These are phyloP conservation scores for Papio anubis DNA, from an alignment of 2,113 vertebrate genomes.

Conservation along the genomic window DNA sequence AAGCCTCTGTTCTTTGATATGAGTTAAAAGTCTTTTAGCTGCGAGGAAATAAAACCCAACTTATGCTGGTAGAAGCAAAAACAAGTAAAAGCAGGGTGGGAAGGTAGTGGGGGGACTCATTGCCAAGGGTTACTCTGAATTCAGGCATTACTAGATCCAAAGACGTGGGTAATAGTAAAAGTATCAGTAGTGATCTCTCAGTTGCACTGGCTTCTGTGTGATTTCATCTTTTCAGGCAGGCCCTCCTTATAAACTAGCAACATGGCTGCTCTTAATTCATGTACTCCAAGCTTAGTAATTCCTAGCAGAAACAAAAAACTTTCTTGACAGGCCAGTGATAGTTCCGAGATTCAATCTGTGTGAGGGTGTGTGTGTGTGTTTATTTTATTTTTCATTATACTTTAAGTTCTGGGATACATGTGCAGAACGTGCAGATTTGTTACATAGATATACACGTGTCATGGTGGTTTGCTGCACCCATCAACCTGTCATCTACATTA, in stretches of 20 bases:
- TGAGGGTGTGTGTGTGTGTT: too few species aligned
- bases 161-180: background rate
- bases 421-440: too few species aligned
- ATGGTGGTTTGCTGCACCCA: too few species aligned
- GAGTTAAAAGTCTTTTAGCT: background rate
- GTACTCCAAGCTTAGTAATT: background rate
- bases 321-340: background rate
- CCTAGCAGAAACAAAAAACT: background rate
- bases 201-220: background rate
- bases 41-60: background rate
- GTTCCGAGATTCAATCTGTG: background rate
- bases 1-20: slow-evolving; percentile 29
- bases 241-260: background rate
- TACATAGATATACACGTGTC: too few species aligned
- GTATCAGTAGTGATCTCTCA: background rate
- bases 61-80: background rate
- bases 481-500: too few species aligned
- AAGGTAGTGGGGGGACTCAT: background rate
- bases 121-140: background rate
- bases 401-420: too few species aligned
- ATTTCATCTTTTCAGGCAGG: background rate
- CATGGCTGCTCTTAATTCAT: background rate
- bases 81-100: background rate
- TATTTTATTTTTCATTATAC: too few species aligned
- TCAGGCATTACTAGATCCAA: background rate